Percentiles rank a stretch among this genome's conserved stretches.
phyloP scores from a whole-genome alignment of 92 coral and sea anemone species.

The Zoanthus gigantus region DNA sequence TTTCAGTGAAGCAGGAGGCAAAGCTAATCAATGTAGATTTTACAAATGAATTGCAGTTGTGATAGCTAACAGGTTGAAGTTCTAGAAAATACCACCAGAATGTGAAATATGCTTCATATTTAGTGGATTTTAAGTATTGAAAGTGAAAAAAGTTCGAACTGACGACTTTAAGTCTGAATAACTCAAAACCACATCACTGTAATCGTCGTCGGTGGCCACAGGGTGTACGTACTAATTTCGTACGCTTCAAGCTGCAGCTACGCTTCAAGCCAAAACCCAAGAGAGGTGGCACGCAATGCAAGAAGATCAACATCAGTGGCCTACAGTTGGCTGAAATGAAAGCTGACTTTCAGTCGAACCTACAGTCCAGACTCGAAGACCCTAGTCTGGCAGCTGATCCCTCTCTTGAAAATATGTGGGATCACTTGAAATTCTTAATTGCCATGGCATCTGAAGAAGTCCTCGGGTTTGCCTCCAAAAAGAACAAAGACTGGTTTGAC shows the following conservation, averaged over 20 bases:
- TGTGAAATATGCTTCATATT: background rate
- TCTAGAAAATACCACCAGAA: slow-evolving; percentile 25
- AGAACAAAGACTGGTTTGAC: too few relatives aligned
- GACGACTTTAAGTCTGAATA: slow-evolving; percentile 7
- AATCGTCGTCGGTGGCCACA: background rate
- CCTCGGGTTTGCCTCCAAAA: too few relatives aligned
- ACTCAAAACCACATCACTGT: slow-evolving; percentile 16
- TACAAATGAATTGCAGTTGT: slow-evolving; percentile 12
- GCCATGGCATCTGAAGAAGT: too few relatives aligned
- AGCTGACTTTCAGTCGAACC: too few relatives aligned
- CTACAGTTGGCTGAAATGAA: too few relatives aligned
- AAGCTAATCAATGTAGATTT: slow-evolving; percentile 19
- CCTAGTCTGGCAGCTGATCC: too few relatives aligned
- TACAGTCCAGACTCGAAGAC: too few relatives aligned
- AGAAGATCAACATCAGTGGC: background rate
- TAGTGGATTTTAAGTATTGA: slow-evolving; percentile 7
- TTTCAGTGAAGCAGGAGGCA: slow-evolving; percentile 30
- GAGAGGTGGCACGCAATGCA: slow-evolving; percentile 5
- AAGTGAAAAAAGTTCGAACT: background rate
- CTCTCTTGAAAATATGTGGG: too few relatives aligned
- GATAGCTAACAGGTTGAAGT: slow-evolving; percentile 35
- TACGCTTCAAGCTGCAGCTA: too few relatives aligned
- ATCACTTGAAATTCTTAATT: too few relatives aligned
- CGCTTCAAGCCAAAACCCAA: background rate
- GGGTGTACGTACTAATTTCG: slow-evolving; percentile 11